Percentiles rank a stretch among this genome's conserved stretches.
Evolutionary conservation across 1,140 invertebrate species (phyloP).

Genomic region (Rhyzopertha dominica): DNA sequence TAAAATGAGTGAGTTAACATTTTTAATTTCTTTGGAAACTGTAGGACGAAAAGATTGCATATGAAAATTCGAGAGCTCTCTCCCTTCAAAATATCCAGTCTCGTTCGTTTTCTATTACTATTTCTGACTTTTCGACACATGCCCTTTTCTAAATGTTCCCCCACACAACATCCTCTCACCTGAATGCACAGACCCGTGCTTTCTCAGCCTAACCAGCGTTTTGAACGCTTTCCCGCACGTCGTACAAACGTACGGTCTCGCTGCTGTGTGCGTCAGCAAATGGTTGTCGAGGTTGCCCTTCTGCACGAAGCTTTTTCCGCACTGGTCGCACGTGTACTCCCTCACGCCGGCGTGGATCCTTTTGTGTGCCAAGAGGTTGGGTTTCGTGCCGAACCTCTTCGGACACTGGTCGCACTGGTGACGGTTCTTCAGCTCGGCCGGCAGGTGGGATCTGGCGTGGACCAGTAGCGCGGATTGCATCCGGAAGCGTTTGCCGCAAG

Average conservation of each 20-base stretch:
- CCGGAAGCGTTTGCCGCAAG: conserved; percentile 53
- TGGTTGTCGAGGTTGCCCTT: conserved; percentile 58
- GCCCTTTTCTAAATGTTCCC: too few species aligned
- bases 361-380: conserved; percentile 56
- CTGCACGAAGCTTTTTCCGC: conserved; percentile 57
- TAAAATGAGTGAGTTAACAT: too few species aligned
- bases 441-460: conserved; percentile 52
- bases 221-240: conserved; percentile 51
- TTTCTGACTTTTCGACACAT: too few species aligned
- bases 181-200: conserved; percentile 34
- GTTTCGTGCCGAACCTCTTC: conserved; percentile 52
- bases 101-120: too few species aligned
- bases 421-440: conserved; percentile 52
- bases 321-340: conserved; percentile 57
- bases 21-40: too few species aligned
- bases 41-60: too few species aligned
- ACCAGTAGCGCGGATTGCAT: conserved; percentile 53
- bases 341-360: conserved; percentile 50
- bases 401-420: conserved; percentile 55
- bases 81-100: too few species aligned
- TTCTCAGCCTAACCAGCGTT: conserved; percentile 42
- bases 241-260: conserved; percentile 43
- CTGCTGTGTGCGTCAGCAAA: conserved; percentile 53
- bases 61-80: too few species aligned
- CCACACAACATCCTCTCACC: too few species aligned